Base-by-base conservation (phyloP, 2,113 vertebrate species). In the Mobula hypostoma region DNA sequence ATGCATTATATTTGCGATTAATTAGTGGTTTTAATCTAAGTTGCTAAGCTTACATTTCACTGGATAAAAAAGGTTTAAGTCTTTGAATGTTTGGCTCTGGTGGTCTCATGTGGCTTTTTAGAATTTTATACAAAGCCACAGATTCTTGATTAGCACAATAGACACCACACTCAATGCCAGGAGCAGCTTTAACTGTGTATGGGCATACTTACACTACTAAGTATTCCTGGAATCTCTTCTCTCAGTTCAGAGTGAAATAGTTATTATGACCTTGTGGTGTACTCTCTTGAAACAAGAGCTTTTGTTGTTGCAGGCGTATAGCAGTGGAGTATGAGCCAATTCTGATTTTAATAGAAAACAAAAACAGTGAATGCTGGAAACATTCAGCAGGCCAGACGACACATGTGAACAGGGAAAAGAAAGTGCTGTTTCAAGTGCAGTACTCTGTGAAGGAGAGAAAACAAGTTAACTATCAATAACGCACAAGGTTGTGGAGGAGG, bases 191-290 rank as follows among this genome's bases (percentile, higher is more conserved):
- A 66, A 32, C 27, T 90, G 61, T 87, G 58, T 90, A 32, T n/a
- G 63, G n/a, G n/a, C 61, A 68, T 29, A 63, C n/a, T 7, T 19
- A 17, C 63, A 32, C 61, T 19, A 15, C 29, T 19, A 68, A 63
- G 15, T 90, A 68, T 90, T 90, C 15, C 61, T 90, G 85, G 61
- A 90, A 90, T 68, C 61, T 66, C 61, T 19, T 88, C 27, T 63
- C 85, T 90, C 61, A 66, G 29, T 90, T 90, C 12, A 90, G 61
- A 90, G 85, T 36, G 14, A 66, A 90, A 90, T 90, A 68, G 85
- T 90, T 90, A 68, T 90, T 6, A 68, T 90, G 85, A 90, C 61
- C 61, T 90, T 90, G 32, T 66, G 14, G 58, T 32, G 14, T 32
- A 66, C 61, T 68, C 61, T 90, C n/a, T 19, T 85, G 27, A 82